Conservation (phyloP, 2,113 vertebrate genomes). For the Lynx canadensis region DNA sequence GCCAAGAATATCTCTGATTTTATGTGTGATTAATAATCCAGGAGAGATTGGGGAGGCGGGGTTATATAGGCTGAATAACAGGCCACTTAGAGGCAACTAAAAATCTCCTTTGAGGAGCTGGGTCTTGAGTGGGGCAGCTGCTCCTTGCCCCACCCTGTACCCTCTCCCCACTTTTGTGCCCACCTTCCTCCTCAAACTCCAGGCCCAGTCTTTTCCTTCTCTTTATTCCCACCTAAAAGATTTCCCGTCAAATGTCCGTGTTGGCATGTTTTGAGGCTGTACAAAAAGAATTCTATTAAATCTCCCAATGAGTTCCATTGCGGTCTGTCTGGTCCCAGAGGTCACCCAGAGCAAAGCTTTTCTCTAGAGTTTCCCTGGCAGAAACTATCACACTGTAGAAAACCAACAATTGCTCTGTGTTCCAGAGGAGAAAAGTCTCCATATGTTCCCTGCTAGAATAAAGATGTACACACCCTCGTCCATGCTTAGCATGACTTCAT, state of each 20-base stretch:
- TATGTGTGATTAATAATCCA: conserved; percentile 38
- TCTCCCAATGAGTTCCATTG: neutral
- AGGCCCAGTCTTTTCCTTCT: neutral
- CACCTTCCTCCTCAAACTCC: neutral
- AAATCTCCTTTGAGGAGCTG: neutral
- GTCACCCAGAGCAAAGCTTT: conserved; percentile 21
- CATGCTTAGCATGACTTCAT: conserved; percentile 14
- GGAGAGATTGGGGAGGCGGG: neutral
- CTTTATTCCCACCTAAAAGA: neutral
- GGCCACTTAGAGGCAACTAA: neutral
- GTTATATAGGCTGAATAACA: neutral
- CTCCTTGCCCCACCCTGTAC: neutral
- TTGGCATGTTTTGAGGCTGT: neutral
- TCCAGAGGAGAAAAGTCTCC: conserved; percentile 16
- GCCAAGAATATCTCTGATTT: conserved; percentile 47
- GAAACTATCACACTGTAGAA: neutral
- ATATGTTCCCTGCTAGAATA: neutral
- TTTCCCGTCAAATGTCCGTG: neutral
- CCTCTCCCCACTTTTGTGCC: neutral
- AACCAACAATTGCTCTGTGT: neutral
- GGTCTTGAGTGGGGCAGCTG: neutral
- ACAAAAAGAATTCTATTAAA: neutral
- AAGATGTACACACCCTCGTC: neutral
- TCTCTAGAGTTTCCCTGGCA: neutral
- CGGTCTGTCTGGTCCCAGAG: neutral